Evolutionary conservation across 2,113 vertebrate species (phyloP).

Genomic region (Thamnaconus septentrionalis): DNA sequence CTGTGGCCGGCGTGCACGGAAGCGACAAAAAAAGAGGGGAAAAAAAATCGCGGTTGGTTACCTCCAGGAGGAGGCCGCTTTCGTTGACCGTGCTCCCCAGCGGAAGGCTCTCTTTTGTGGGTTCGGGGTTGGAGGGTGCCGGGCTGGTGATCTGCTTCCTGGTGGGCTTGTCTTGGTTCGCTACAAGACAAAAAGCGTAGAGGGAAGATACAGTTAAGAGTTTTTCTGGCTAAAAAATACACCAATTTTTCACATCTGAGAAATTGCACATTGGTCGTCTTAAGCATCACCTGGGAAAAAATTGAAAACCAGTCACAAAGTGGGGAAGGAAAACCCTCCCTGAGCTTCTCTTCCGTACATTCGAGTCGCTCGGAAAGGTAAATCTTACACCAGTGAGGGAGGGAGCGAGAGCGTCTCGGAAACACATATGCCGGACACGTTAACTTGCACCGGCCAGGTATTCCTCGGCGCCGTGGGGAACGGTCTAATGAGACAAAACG

Average conservation of each 20-base stretch:
- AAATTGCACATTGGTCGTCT: too few relatives aligned
- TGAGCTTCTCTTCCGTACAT: too few relatives aligned
- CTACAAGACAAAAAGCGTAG: constrained; percentile 63
- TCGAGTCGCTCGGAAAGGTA: too few relatives aligned
- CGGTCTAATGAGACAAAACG: constrained; percentile 48
- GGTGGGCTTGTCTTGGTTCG: constrained; percentile 80
- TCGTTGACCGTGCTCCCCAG: constrained; percentile 73
- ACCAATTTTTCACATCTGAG: too few relatives aligned
- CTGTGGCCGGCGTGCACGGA: too few relatives aligned
- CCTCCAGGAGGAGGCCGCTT: constrained; percentile 90
- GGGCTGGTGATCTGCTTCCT: constrained; percentile 70
- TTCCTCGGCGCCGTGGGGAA: constrained; percentile 33
- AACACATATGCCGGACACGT: constrained; percentile 61
- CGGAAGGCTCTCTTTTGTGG: constrained; percentile 70
- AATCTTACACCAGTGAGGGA: constrained; percentile 6
- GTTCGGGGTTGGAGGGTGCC: constrained; percentile 66
- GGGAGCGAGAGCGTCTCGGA: constrained; percentile 7
- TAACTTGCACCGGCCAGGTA: constrained; percentile 21
- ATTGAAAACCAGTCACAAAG: too few relatives aligned
- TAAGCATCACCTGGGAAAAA: too few relatives aligned
- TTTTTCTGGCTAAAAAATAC: too few relatives aligned
- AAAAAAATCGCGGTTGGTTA: constrained; percentile 63
- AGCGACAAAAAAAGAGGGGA: background rate
- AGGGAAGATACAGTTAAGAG: too few relatives aligned
- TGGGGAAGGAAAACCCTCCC: too few relatives aligned